Evolutionary conservation across 35 echinoderm and acorn worm species (phyloP).

Genomic region (Heliocidaris erythrogramma): DNA sequence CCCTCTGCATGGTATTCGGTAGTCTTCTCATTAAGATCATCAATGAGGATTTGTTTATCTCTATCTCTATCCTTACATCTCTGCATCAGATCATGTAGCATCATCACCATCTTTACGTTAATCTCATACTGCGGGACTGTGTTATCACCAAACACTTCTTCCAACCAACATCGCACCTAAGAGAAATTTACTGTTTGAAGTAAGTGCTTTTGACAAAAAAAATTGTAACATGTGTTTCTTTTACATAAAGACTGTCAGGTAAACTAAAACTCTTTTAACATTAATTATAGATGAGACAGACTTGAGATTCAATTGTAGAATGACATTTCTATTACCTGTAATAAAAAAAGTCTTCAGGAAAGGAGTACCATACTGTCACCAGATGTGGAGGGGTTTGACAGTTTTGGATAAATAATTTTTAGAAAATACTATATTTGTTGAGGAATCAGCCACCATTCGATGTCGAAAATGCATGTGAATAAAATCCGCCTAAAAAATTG

Average conservation of each 20-base stretch:
- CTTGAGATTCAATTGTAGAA: too few relatives aligned
- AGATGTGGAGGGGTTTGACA: too few relatives aligned
- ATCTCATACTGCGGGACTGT: conserved; percentile 95
- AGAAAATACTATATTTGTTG: too few relatives aligned
- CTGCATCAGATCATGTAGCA: conserved; percentile 75
- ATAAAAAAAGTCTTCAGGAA: too few relatives aligned
- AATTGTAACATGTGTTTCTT: not conserved
- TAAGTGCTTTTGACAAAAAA: not conserved
- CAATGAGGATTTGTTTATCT: conserved; percentile 71
- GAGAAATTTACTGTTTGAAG: not conserved
- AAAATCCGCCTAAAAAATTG: too few relatives aligned
- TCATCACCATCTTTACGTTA: conserved; percentile 73
- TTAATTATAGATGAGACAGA: too few relatives aligned
- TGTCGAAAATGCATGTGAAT: too few relatives aligned
- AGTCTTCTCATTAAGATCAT: conserved; percentile 83
- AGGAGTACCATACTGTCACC: too few relatives aligned
- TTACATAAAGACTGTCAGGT: not conserved
- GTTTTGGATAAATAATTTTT: too few relatives aligned
- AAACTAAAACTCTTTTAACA: too few relatives aligned
- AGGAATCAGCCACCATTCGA: too few relatives aligned
- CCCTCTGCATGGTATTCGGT: conserved; percentile 92
- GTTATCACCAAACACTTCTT: conserved; percentile 70
- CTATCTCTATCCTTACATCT: conserved; percentile 79
- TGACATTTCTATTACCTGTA: too few relatives aligned
- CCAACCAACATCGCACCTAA: conserved; percentile 85